Evolutionary conservation across 2,113 vertebrate species (phyloP).

Genomic region (Rana temporaria): DNA sequence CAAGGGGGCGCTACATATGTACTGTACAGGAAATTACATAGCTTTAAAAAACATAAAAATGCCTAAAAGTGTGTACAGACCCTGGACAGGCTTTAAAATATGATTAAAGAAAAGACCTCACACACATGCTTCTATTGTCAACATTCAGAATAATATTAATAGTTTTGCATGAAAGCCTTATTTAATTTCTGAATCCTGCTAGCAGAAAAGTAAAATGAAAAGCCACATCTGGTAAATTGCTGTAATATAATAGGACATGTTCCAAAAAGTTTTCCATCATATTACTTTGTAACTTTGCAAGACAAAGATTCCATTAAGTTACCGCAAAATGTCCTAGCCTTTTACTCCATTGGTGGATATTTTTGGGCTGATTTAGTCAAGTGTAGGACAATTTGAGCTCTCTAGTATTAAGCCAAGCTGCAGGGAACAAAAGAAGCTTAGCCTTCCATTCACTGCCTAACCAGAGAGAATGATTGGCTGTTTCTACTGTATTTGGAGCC

Average conservation of each 20-base stretch:
- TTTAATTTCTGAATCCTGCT: too few relatives aligned
- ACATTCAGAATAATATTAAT: too few relatives aligned
- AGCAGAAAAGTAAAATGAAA: too few relatives aligned
- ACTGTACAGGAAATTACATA: too few relatives aligned
- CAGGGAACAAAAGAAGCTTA: constrained; percentile 48
- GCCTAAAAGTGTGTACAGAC: too few relatives aligned
- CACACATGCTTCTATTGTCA: too few relatives aligned
- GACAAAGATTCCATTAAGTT: constrained; percentile 20
- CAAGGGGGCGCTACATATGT: too few relatives aligned
- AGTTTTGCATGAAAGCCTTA: too few relatives aligned
- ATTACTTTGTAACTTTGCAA: not conserved
- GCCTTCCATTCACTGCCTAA: constrained; percentile 55
- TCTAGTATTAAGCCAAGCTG: constrained; percentile 28
- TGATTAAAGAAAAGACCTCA: too few relatives aligned
- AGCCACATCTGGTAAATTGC: not conserved
- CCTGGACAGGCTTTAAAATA: too few relatives aligned
- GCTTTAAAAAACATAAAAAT: too few relatives aligned
- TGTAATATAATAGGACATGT: not conserved
- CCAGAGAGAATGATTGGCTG: constrained; percentile 59
- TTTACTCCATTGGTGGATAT: constrained; percentile 64
- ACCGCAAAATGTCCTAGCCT: constrained; percentile 55
- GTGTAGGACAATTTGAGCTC: constrained; percentile 51
- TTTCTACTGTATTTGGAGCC: constrained; percentile 54
- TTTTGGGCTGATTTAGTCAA: constrained; percentile 58
- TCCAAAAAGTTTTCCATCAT: not conserved